Evolutionary conservation across 2,888 invertebrate genomes (phyloP).

Genomic region (Drosophila putrida): DNA sequence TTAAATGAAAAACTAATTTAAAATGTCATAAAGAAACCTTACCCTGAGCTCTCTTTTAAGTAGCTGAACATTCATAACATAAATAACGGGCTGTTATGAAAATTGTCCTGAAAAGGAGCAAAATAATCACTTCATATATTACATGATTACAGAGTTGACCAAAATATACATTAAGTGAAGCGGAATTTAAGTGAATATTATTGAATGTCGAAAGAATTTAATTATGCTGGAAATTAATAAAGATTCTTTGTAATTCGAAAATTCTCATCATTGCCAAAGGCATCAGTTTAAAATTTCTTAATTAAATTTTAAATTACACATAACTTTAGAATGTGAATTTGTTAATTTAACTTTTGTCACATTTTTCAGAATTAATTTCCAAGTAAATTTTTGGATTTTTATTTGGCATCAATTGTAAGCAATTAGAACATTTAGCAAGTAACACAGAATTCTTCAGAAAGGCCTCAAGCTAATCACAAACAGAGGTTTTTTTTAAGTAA

Average conservation of each 20-base stretch:
- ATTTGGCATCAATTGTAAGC: too few species aligned
- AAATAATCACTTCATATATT: slow-evolving; percentile 39
- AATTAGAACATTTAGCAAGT: background rate
- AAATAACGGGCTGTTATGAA: slow-evolving; percentile 10
- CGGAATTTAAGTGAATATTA: background rate
- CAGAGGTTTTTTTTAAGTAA: background rate
- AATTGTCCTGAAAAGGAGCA: background rate
- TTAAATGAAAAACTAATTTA: slow-evolving; percentile 68
- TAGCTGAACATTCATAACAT: slow-evolving; percentile 35
- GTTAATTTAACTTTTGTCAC: too few species aligned
- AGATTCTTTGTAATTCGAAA: background rate
- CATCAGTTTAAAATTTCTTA: background rate
- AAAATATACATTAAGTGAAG: background rate
- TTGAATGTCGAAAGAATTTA: background rate
- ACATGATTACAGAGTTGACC: slow-evolving; percentile 8
- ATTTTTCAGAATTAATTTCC: too few species aligned
- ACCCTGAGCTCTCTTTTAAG: slow-evolving; percentile 36
- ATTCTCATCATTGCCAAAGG: background rate
- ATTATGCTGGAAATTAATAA: background rate
- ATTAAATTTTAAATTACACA: background rate
- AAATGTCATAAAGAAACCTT: slow-evolving; percentile 56
- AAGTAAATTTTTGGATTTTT: too few species aligned
- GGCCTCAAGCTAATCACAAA: background rate
- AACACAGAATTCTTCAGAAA: background rate
- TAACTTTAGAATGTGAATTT: too few species aligned